These are phyloP conservation scores for Teleogryllus oceanicus DNA, from an alignment of 2,888 invertebrate genomes.

Conservation along the genomic window DNA sequence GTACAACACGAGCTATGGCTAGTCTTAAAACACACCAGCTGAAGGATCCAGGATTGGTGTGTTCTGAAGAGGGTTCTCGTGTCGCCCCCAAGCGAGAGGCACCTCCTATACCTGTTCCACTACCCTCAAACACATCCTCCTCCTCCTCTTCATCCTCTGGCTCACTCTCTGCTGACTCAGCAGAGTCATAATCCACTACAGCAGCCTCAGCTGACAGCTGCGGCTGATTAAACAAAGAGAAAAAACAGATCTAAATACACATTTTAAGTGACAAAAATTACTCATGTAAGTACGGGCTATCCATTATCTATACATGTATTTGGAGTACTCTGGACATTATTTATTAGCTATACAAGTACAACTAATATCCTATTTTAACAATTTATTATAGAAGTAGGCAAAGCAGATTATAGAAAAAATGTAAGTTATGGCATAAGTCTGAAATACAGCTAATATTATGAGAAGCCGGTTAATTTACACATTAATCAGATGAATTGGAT, in stretches of 20 bases:
- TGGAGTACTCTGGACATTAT: no score
- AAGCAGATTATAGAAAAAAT: no score
- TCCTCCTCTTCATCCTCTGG: slow-evolving; percentile 73
- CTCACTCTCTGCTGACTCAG: slow-evolving; percentile 75
- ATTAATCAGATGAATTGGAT: no score
- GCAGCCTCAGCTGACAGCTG: slow-evolving; percentile 57
- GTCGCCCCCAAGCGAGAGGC: slow-evolving; percentile 1
- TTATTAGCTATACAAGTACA: no score
- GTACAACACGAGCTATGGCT: slow-evolving; percentile 80
- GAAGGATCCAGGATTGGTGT: slow-evolving; percentile 89
- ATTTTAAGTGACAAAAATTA: no score
- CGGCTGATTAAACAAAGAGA: slow-evolving; percentile 52
- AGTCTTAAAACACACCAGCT: slow-evolving; percentile 93
- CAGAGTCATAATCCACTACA: slow-evolving; percentile 82
- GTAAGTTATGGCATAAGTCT: no score
- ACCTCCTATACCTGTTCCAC: slow-evolving; percentile 37
- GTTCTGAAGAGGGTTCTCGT: slow-evolving; percentile 69
- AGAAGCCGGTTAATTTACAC: no score
- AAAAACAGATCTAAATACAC: slow-evolving; percentile 4
- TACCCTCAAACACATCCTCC: slow-evolving; percentile 71
- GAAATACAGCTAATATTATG: no score
- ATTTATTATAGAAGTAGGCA: no score
- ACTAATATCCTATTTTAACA: no score
- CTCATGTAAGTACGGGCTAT: no score
- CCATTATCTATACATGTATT: no score